Percentiles rank a stretch among this genome's conserved stretches.
Evolutionary conservation across 2,113 vertebrate genomes (phyloP).

Genomic region (human (Homo sapiens)): DNA sequence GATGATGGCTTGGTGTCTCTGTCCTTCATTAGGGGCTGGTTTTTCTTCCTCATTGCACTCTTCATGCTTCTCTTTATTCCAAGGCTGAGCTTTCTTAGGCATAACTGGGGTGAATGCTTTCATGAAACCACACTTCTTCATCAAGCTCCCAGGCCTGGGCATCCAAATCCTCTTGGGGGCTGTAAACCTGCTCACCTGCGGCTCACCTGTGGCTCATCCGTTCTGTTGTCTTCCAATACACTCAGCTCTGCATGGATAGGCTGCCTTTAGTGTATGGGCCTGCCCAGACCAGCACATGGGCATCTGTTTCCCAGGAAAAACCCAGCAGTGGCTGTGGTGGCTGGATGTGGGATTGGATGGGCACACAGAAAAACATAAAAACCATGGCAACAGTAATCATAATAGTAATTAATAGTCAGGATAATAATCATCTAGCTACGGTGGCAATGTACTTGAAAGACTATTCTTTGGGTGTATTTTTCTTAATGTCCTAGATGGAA

Average conservation of each 20-base stretch:
- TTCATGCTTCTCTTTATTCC: not conserved
- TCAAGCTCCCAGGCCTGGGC: not conserved
- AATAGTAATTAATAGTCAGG: constrained; percentile 24
- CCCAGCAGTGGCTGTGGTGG: not conserved
- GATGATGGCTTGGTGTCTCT: not conserved
- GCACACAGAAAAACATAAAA: not conserved
- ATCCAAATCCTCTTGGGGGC: not conserved
- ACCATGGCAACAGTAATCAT: not conserved
- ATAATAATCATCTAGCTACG: not conserved
- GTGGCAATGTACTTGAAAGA: constrained; percentile 35
- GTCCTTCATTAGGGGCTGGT: not conserved
- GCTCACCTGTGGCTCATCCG: not conserved
- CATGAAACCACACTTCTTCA: not conserved
- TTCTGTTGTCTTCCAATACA: not conserved
- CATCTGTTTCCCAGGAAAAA: not conserved
- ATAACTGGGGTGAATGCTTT: not conserved
- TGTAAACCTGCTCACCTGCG: not conserved
- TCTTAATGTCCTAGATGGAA: not conserved
- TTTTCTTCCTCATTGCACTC: not conserved
- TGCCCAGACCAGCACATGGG: not conserved
- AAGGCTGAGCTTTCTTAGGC: not conserved
- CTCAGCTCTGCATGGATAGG: not conserved
- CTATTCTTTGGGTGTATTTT: not conserved
- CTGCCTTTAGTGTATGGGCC: not conserved
- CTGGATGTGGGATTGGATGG: not conserved